These are phyloP conservation scores for Reticulitermes lucifugus DNA, from an alignment of 2,888 invertebrate genomes.

Conservation along the genomic window DNA sequence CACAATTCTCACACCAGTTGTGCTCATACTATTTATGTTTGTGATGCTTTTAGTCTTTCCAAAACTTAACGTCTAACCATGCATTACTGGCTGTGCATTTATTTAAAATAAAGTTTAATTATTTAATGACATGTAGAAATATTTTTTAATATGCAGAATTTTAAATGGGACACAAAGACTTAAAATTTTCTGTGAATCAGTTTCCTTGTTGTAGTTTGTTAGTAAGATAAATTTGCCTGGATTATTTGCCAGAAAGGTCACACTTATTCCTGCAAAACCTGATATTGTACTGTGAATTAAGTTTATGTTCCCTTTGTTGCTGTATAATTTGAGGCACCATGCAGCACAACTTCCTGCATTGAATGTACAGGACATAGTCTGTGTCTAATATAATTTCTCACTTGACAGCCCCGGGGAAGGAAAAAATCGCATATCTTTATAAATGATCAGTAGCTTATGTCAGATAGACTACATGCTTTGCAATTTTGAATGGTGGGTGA, in stretches of 20 bases:
- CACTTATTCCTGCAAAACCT: no score
- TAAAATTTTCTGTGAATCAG: background rate
- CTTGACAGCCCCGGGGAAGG: no score
- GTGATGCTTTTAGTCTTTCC: background rate
- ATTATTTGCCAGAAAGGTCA: background rate
- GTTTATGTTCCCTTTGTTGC: no score
- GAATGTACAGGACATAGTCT: no score
- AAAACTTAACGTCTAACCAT: background rate
- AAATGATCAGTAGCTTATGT: no score
- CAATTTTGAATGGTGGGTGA: no score
- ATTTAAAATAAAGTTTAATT: background rate
- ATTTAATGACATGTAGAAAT: background rate
- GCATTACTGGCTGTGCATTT: conserved; percentile 10
- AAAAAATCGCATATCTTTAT: no score
- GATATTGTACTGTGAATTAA: no score
- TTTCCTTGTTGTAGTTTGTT: background rate
- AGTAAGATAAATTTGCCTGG: conserved; percentile 6
- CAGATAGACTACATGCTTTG: no score
- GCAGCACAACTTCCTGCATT: no score
- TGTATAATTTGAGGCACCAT: no score
- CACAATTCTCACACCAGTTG: background rate
- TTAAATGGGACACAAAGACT: background rate
- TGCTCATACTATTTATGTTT: background rate
- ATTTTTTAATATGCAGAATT: background rate
- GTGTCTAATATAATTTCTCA: no score